A percentile compares a stretch with the other conserved stretches of the same genome.
phyloP scores from a whole-genome alignment of 2,113 vertebrate genomes.

The Dendropsophus ebraccatus region DNA sequence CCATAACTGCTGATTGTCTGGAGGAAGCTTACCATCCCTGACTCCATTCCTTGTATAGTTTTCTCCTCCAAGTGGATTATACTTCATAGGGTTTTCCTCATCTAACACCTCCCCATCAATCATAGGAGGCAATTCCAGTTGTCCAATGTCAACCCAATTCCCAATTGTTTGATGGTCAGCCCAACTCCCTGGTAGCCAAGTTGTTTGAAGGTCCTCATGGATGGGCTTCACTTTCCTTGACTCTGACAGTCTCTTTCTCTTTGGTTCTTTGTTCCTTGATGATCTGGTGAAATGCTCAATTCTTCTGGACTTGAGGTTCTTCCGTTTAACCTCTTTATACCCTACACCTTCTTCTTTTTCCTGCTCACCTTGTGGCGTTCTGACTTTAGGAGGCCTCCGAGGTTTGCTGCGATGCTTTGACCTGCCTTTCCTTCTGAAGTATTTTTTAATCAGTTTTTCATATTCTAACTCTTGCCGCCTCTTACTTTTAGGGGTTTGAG shows the following conservation, averaged over 20 bases:
- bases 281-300: not conserved
- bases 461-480: not conserved
- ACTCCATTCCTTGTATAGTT: not conserved
- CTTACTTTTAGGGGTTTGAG: not conserved
- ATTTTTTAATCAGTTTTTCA: not conserved
- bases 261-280: not conserved
- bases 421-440: not conserved
- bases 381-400: not conserved
- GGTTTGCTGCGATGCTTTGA: not conserved
- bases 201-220: not conserved
- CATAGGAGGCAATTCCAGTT: not conserved
- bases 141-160: not conserved
- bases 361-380: not conserved
- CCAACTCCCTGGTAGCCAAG: not conserved
- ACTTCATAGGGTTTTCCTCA: not conserved
- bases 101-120: not conserved
- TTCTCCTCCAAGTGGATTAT: not conserved
- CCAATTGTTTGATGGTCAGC: no score
- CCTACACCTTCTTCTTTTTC: not conserved
- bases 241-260: not conserved
- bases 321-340: constrained; percentile 1
- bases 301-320: not conserved
- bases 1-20: not conserved
- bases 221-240: not conserved
- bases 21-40: not conserved